A percentile compares a stretch with the other conserved stretches of the same genome.
Evolutionary conservation across 2,797 vertebrate genomes (phyloP).

Genomic region (Hippopotamyrus pictus): DNA sequence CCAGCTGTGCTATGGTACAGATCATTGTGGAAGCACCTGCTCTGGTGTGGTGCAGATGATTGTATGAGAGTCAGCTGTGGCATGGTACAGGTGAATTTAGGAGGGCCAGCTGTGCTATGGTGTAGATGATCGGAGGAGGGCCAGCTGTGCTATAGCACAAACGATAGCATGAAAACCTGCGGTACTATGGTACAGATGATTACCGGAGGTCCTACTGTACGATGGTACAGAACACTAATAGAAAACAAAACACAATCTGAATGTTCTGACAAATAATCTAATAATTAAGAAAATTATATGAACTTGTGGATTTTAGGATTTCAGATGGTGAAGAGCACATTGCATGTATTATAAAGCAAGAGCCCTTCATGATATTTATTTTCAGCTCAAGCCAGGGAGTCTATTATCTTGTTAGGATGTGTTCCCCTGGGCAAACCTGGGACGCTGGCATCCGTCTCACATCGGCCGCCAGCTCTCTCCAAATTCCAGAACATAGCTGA

Average conservation of each 20-base stretch:
- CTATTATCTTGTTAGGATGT: conserved; percentile 6
- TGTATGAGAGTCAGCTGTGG: background rate
- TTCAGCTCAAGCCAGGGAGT: background rate
- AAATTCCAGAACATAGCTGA: conserved; percentile 13
- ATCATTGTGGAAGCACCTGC: background rate
- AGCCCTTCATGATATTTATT: background rate
- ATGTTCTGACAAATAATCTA: background rate
- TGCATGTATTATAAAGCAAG: background rate
- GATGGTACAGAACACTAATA: background rate
- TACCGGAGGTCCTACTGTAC: background rate
- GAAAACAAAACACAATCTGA: background rate
- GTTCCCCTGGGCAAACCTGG: background rate
- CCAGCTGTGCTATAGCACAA: background rate
- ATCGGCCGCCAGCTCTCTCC: background rate
- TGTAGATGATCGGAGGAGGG: background rate
- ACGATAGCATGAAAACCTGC: background rate
- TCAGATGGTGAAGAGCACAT: background rate
- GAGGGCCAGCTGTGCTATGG: background rate
- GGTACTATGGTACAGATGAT: background rate
- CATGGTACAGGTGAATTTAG: background rate
- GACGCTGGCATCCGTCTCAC: background rate
- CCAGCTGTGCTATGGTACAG: background rate
- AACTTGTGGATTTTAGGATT: background rate
- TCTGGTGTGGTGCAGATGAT: background rate
- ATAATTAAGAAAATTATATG: background rate